Base-by-base conservation (phyloP, 1,140 invertebrate genomes). In the Thalassaphorura encarpata region DNA sequence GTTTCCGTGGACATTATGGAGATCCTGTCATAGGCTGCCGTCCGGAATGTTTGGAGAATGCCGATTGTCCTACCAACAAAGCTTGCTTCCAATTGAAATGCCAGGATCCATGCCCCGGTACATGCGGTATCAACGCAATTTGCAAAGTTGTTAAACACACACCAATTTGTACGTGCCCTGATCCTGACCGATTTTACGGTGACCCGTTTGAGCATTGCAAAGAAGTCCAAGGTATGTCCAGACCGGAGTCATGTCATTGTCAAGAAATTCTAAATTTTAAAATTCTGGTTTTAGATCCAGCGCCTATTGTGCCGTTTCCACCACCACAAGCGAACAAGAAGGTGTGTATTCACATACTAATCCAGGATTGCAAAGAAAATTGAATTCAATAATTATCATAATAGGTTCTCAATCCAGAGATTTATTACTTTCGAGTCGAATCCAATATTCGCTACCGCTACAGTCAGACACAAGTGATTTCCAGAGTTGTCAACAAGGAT, bases 81-180 rank as follows among this genome's bases (percentile, higher is more conserved):
- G 63, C 82, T 84, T 66, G 52, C 28, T 47, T 50, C 21, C 52
- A 52, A 54, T 77, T 79, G 24, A 80, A 75, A 61, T 85, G 83
- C 67, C 70, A 74, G 52, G 79, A 88, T 69, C 85, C 46, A 52
- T 54, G 53, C 52, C 69, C 16, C 67, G 69, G 43, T 47, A 82
- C 58, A 39, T 93, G 89, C 66, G 89, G 88, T 24, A 79, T 84
- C 28, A 88, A 90, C 67, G 85, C 89, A 50, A 3, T 56, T 57
- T 57, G 55, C 29, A 39, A 15, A 23, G 55, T 57, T 5, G 16
- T 54, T 49, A 83, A 87, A 68, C 87, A 92, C 67, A 13, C 59
- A 55, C 51, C 62, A 19, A 46, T 23, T 21, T 60, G 59, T 28
- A 41, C n/a, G 11, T 61, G 60, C n/a, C n/a, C n/a, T n/a, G n/a